Evolutionary conservation across 2,797 vertebrate species (phyloP).

Genomic region (Muscicapa striata): DNA sequence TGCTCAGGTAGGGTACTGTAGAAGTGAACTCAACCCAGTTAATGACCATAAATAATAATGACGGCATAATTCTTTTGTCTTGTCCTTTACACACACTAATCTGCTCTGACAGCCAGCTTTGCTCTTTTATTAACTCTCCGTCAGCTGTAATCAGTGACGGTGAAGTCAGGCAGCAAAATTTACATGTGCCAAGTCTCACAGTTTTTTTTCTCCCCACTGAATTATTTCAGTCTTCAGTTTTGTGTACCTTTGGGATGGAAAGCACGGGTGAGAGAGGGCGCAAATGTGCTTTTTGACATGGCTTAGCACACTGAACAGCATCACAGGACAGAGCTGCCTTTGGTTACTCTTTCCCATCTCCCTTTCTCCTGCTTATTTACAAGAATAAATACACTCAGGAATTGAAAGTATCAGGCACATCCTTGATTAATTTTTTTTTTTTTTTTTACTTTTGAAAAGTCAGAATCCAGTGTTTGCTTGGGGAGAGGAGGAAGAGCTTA

Average conservation of each 20-base stretch:
- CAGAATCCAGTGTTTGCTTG: background rate
- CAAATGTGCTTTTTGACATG: background rate
- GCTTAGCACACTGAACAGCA: background rate
- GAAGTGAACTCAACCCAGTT: conserved; percentile 85
- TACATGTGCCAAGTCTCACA: conserved; percentile 87
- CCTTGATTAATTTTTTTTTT: background rate
- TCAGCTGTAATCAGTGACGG: conserved; percentile 91
- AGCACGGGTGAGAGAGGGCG: background rate
- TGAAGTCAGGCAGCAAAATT: conserved; percentile 92
- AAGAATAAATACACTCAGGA: background rate
- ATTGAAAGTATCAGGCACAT: background rate
- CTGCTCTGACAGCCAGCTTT: conserved; percentile 93
- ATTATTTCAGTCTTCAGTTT: conserved; percentile 23
- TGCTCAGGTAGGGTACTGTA: conserved; percentile 83
- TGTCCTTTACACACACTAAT: conserved; percentile 89
- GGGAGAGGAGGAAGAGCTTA: background rate
- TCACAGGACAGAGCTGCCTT: background rate
- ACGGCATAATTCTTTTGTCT: conserved; percentile 89
- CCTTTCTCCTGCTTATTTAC: background rate
- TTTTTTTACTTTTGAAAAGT: background rate
- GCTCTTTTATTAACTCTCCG: conserved; percentile 94
- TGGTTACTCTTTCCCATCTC: background rate
- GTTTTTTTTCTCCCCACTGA: background rate
- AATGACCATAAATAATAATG: conserved; percentile 90
- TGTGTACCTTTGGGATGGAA: background rate